Evolutionary conservation across 2,888 invertebrate species (phyloP), one percentile per base, ranked within the genome.

Genomic region (Trichogramma evanescens): DNA sequence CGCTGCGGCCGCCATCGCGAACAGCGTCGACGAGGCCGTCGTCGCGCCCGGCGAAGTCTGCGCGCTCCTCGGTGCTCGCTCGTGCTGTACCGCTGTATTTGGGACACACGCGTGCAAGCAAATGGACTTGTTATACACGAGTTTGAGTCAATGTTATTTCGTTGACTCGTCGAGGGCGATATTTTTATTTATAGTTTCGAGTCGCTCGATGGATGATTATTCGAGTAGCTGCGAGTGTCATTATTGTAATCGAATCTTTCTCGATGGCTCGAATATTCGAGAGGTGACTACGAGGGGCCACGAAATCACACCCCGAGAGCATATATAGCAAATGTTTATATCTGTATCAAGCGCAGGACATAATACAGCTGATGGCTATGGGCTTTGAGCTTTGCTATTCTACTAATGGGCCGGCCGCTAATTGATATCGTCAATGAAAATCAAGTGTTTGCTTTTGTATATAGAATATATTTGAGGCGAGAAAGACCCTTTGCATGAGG

Each of bases 71-170:
- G 93, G 92, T 7, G 93, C 92, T 65, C 94, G 81, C 78, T 94
- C 94, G 77, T 94, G 93, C 74, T 94, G 93, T 26, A 94, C 94
- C 62, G 94, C 94, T 94, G 83, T 66, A 71, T 71, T 64, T 66
- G 67, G 70, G 26, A 26, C 26, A 26, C 26, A 26, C 26, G 26
- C 26, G 26, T 26, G 26, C 3, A 26, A 26, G 26, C 26, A 26
- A 26, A 26, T 26, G 26, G 26, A 26, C 26, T 26, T 26, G 26
- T 26, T 26, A 26, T 2, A 26, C 26, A 26, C 1, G 26, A 26
- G 26, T 26, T 3, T 26, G 26, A 26, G 26, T 26, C 26, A 26
- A 26, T 26, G 26, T 26, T 26, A 26, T 26, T 26, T 26, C 26
- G 26, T 26, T 26, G 26, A 26, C 26, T 1, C 26, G 26, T 26